Evolutionary conservation across 2,888 invertebrate genomes (phyloP).

Genomic region (Entomobrya proxima): DNA sequence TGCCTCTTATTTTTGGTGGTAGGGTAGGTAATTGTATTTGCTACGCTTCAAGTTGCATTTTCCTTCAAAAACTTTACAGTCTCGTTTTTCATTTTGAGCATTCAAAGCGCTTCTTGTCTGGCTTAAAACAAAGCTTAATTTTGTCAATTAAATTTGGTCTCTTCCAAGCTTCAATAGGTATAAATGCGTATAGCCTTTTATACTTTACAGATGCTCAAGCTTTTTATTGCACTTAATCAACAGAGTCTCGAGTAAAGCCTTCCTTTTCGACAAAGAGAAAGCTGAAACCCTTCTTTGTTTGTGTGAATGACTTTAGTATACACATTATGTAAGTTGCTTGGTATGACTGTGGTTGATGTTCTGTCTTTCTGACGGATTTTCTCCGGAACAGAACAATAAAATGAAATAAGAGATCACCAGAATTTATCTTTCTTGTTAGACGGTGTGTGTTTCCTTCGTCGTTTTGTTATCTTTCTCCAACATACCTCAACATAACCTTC

Average conservation of each 20-base stretch:
- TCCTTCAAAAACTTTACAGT: background rate
- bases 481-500: background rate
- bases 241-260: background rate
- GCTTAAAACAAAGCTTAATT: background rate
- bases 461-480: slow-evolving; percentile 23
- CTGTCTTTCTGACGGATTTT: too few species aligned
- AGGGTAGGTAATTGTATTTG: background rate
- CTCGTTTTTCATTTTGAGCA: background rate
- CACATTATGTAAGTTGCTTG: too few species aligned
- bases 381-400: background rate
- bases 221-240: slow-evolving; percentile 1
- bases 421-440: too few species aligned
- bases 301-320: too few species aligned
- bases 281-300: too few species aligned
- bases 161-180: background rate
- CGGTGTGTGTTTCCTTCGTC: background rate
- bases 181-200: background rate
- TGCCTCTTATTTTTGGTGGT: background rate
- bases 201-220: background rate
- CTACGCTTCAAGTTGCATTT: background rate
- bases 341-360: too few species aligned
- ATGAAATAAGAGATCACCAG: slow-evolving; percentile 30
- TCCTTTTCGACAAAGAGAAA: background rate
- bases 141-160: background rate
- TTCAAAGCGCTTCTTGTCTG: background rate